Evolutionary conservation across 2,888 invertebrate species (phyloP).

Genomic region (Ectropis crepuscularia): DNA sequence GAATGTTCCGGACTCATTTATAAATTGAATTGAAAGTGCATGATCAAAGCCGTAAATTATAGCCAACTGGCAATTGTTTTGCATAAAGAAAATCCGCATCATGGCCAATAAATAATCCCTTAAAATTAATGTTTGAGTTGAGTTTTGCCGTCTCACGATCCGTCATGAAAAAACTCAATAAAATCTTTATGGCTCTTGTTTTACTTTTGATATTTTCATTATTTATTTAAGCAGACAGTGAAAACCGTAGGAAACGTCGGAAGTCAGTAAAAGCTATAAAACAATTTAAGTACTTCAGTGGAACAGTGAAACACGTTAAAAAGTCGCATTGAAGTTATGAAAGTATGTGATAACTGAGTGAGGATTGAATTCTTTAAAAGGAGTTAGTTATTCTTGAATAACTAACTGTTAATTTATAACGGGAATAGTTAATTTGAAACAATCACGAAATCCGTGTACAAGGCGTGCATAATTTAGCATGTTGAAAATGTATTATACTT

Average conservation of each 20-base stretch:
- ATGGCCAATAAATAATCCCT: constrained; percentile 13
- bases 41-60: constrained; percentile 22
- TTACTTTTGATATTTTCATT: constrained; percentile 27
- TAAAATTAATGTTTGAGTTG: constrained; percentile 12
- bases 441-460: no score
- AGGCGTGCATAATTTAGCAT: no score
- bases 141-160: constrained; percentile 19
- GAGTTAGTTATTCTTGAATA: not conserved
- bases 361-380: constrained; percentile 22
- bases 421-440: no score
- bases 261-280: constrained; percentile 29
- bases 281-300: constrained; percentile 30
- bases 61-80: constrained; percentile 12
- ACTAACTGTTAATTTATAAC: no score
- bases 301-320: constrained; percentile 28
- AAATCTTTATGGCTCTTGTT: constrained; percentile 22
- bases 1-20: constrained; percentile 32
- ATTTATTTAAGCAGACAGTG: constrained; percentile 25
- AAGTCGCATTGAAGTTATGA: constrained; percentile 27
- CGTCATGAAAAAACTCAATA: constrained; percentile 25
- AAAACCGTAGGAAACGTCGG: constrained; percentile 22
- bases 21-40: constrained; percentile 30
- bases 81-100: constrained; percentile 5
- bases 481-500: no score
- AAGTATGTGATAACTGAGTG: constrained; percentile 31